Evolutionary conservation across 2,113 vertebrate genomes (phyloP), one percentile per base, ranked within the genome.

Genomic region (Hiodon tergisus): DNA sequence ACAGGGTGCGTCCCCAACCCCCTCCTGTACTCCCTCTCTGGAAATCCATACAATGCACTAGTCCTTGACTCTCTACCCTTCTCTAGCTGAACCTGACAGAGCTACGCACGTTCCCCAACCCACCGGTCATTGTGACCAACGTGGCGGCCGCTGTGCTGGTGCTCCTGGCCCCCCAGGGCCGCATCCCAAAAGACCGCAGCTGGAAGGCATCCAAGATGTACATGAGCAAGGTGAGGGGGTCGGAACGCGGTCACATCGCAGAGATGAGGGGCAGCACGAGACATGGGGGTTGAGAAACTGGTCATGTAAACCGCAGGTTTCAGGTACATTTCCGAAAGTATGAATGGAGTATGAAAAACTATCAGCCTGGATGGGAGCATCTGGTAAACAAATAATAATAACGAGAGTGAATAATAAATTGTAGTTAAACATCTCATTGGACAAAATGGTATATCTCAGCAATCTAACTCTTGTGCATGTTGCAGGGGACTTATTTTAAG

Each of bases 161-260:
- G 11, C 89, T 94, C 16, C 71, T 92, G 53, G 79, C 84, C 82
- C 88, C 89, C 1, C 71, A 74, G 52, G 82, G 82, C 1, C 86
- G 87, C 72, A 86, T 87, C 77, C 88, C 87, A 14, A 92, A 93
- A 86, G 88, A 93, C 73, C 81, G 89, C 74, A 91, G 79, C 78
- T 92, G 88, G 90, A 94, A 93, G 85, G 89, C 85, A 4, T 81
- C 84, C 83, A 91, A 92, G 83, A 85, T 87, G 76, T 75, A 91
- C 72, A 85, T 89, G 87, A 89, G 89, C 81, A 92, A 91, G 82
- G 85, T 90, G 79, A 85, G 70, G 31, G 73, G 70, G 75, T 74
- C 3, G 5, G n/a, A 17, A 0, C 5, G 0, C 16, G 61, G 69
- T 55, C 50, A 57, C 9, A 2, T 5, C 31, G 58, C n/a, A 16